Evolutionary conservation across 2,888 invertebrate species (phyloP), one percentile per base, ranked within the genome.

Genomic region (Scrobipalpa costella): DNA sequence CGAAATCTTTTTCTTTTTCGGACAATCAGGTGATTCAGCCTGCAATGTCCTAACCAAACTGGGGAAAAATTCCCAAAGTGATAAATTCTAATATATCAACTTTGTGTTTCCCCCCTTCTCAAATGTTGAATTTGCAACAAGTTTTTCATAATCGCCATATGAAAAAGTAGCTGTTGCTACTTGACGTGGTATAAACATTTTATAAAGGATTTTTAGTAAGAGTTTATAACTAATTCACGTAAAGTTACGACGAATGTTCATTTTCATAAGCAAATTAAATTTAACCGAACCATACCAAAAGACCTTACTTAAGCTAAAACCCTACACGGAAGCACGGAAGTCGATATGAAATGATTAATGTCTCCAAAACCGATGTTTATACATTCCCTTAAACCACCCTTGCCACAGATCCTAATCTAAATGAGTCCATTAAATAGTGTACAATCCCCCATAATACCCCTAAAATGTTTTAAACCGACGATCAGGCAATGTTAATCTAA

Each of bases 401-500:
- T 44, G n/a, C 44, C 44, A 50, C 50, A 50, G 50, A 50, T 50
- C 1, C 15, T 50, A 50, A 21, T 50, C 50, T 49, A 17, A 49
- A 49, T 49, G 49, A 49, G 19, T 19, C 49, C 49, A 49, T 49
- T 49, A 49, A 40, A 49, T 19, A n/a, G n/a, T n/a, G n/a, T n/a
- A 49, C 19, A 49, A 49, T 15, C 19, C 15, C 9, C 49, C 5
- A 50, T 21, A 21, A 50, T 50, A 5, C 50, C 33, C 55, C 27
- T 17, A 57, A 55, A 57, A 34, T 49, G 60, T 61, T 34, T 21
- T 47, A 61, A 61, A 52, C 61, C 36, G 19, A 52, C 8, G 17
- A 55, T 47, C 57, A 59, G 49, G 57, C 62, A 34, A 52, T 44
- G 44, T 27, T 62, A 57, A 62, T 47, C 55, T 57, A 62, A 62